Conservation (phyloP, 2,888 invertebrate species). For the Perdita meconis region DNA sequence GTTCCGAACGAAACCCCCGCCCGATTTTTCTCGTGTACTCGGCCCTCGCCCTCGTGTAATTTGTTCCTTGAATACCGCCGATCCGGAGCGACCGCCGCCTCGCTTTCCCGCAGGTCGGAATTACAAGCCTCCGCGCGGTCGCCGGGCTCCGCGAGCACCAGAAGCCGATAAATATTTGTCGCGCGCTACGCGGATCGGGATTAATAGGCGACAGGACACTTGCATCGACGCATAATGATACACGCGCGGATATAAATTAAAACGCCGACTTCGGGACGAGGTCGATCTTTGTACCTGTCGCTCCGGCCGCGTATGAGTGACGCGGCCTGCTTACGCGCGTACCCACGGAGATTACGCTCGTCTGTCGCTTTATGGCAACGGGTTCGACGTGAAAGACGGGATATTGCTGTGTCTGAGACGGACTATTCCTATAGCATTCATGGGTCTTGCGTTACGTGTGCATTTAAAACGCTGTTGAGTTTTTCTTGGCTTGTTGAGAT, state of each 20-base stretch:
- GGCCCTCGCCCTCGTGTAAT: background rate
- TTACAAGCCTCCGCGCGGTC: slow-evolving; percentile 30
- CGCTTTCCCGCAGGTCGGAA: background rate
- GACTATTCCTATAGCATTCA: slow-evolving; percentile 6
- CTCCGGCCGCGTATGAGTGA: slow-evolving; percentile 15
- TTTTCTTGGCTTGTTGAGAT: too few relatives aligned
- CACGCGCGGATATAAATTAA: slow-evolving; percentile 50
- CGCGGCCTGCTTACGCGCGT: background rate
- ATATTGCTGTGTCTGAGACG: background rate
- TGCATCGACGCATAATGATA: slow-evolving; percentile 39
- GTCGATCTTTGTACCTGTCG: slow-evolving; percentile 12
- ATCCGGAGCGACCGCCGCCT: background rate
- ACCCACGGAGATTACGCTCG: background rate
- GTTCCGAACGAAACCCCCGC: background rate
- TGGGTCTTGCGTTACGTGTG: too few relatives aligned
- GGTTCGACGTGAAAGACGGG: background rate
- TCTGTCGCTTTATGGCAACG: background rate
- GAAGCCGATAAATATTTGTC: slow-evolving; percentile 53
- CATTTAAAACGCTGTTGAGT: too few relatives aligned
- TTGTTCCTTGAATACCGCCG: slow-evolving; percentile 3
- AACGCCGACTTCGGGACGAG: slow-evolving; percentile 20
- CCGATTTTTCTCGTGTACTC: background rate
- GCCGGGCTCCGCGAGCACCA: too few relatives aligned
- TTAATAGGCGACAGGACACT: slow-evolving; percentile 46
- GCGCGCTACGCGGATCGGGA: slow-evolving; percentile 31